phyloP scores from a whole-genome alignment of 2,888 invertebrate species.

The Pyralis farinalis region DNA sequence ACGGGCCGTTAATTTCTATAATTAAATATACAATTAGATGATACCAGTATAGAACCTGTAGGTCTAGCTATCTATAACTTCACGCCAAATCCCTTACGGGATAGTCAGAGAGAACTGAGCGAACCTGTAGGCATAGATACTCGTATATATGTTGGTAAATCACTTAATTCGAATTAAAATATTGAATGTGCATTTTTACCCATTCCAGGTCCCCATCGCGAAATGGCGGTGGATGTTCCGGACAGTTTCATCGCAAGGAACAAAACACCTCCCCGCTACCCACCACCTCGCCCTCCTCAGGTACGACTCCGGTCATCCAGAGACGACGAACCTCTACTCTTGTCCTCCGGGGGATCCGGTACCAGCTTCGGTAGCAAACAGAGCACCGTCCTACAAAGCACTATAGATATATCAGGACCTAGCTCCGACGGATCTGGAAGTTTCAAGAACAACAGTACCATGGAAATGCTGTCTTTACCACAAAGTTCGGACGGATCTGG shows the following conservation, averaged over 20 bases:
- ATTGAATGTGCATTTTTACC: conserved; percentile 3
- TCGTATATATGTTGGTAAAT: too few relatives aligned
- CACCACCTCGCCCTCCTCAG: conserved; percentile 88
- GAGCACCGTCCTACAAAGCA: conserved; percentile 60
- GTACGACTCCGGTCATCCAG: conserved; percentile 72
- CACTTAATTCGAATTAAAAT: too few relatives aligned
- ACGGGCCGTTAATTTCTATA: too few relatives aligned
- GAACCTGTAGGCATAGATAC: too few relatives aligned
- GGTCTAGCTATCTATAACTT: too few relatives aligned
- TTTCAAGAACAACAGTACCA: conserved; percentile 65
- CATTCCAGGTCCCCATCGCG: conserved; percentile 92
- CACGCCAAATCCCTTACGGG: too few relatives aligned
- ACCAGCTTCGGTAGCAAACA: conserved; percentile 72
- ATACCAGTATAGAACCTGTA: too few relatives aligned
- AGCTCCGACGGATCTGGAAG: conserved; percentile 64
- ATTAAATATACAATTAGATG: too few relatives aligned
- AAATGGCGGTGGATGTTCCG: conserved; percentile 99
- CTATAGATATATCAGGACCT: conserved; percentile 54
- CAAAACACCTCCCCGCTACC: conserved; percentile 95
- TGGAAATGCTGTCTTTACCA: conserved; percentile 63
- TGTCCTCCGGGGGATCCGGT: conserved; percentile 66
- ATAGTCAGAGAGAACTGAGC: too few relatives aligned
- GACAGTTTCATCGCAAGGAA: conserved; percentile 94
- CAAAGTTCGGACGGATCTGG: conserved; percentile 68
- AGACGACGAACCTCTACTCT: conserved; percentile 73